Conservation (phyloP, 2,113 vertebrate species). For the Hippopotamus amphibius region DNA sequence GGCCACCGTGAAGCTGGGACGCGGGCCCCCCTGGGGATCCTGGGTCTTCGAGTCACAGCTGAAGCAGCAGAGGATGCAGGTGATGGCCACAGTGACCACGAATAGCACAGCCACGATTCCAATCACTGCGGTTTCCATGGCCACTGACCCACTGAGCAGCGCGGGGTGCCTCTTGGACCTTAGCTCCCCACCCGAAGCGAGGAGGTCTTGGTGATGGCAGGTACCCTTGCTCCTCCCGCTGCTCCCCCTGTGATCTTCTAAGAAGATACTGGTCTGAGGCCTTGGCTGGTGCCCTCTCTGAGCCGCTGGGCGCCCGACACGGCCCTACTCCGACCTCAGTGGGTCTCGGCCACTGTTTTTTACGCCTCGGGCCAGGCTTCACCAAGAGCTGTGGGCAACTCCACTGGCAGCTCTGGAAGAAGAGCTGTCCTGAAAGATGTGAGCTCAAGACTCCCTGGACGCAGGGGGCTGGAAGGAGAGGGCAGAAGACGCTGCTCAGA, state of each 20-base stretch:
- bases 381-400: neutral
- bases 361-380: neutral
- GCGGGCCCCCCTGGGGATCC: constrained; percentile 28
- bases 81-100: constrained; percentile 58
- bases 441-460: neutral
- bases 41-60: constrained; percentile 62
- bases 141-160: neutral
- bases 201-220: neutral
- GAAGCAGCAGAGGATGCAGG: constrained; percentile 77
- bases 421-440: neutral
- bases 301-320: fast-evolving
- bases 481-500: neutral
- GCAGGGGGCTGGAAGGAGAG: neutral
- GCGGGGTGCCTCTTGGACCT: neutral
- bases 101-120: constrained; percentile 66
- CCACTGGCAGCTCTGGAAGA: constrained; percentile 5
- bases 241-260: neutral
- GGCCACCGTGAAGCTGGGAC: constrained; percentile 68
- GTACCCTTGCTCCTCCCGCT: neutral
- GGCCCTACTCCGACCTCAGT: neutral
- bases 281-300: neutral
- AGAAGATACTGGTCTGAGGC: neutral
- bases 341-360: neutral
- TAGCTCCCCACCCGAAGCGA: neutral
- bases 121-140: constrained; percentile 77